Conservation (phyloP, 2,797 vertebrate species). For the Intellagama lesueurii region DNA sequence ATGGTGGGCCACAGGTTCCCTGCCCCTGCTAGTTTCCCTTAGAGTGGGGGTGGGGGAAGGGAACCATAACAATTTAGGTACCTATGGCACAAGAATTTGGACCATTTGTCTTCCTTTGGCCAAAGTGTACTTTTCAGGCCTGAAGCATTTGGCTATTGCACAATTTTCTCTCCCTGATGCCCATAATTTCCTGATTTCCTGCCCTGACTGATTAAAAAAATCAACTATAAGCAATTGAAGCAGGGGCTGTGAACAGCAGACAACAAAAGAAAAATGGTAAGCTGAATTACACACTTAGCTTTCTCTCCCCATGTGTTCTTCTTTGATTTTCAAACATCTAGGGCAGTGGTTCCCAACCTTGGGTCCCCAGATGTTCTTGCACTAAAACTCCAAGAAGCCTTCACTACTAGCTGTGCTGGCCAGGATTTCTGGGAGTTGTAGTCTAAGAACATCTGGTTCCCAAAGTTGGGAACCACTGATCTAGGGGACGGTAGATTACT, state of each 20-base stretch:
- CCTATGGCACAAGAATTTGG: neutral
- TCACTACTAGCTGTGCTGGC: too few relatives aligned
- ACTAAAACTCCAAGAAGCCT: too few relatives aligned
- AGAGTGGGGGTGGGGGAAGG: neutral
- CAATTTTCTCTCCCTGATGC: neutral
- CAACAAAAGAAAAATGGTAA: neutral
- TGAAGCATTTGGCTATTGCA: neutral
- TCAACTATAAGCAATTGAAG: neutral
- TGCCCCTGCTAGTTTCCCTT: neutral
- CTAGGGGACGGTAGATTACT: too few relatives aligned
- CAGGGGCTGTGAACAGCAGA: neutral
- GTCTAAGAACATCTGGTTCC: too few relatives aligned
- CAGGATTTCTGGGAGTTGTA: too few relatives aligned
- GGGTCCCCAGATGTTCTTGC: too few relatives aligned
- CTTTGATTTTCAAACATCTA: neutral
- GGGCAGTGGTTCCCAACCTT: neutral
- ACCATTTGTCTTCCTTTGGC: neutral
- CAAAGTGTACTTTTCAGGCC: neutral
- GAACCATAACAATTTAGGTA: neutral
- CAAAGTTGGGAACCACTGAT: too few relatives aligned
- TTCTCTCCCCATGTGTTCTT: neutral
- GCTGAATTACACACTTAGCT: neutral
- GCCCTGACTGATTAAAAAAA: neutral
- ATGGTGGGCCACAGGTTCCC: neutral
- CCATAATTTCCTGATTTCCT: neutral